phyloP scores from a whole-genome alignment of 2,797 vertebrate species.

The Eleutherodactylus coqui region DNA sequence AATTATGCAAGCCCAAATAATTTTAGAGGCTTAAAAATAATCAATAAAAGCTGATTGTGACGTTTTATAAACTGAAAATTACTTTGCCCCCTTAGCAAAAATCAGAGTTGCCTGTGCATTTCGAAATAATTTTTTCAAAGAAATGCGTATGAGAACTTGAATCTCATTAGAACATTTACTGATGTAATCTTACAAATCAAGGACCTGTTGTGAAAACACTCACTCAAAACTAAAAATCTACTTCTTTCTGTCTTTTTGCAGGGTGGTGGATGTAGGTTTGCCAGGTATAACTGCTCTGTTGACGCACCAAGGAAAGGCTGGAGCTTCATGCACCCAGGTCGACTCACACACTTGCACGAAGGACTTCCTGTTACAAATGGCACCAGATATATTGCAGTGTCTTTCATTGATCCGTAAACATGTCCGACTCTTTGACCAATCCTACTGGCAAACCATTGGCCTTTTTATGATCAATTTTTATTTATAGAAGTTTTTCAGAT shows the following conservation, averaged over 20 bases:
- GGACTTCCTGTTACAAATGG: constrained; percentile 94
- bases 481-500: constrained; percentile 74
- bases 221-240: background rate
- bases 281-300: constrained; percentile 95
- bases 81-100: too few species aligned
- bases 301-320: constrained; percentile 95
- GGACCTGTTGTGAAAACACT: background rate
- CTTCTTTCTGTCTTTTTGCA: constrained; percentile 66
- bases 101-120: too few species aligned
- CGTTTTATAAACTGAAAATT: too few species aligned
- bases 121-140: too few species aligned
- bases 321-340: constrained; percentile 98
- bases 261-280: constrained; percentile 96
- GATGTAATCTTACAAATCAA: background rate
- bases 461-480: constrained; percentile 66
- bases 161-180: too few species aligned
- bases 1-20: too few species aligned
- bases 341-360: constrained; percentile 96
- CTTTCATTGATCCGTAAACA: constrained; percentile 93
- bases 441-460: constrained; percentile 30
- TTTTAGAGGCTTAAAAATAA: too few species aligned
- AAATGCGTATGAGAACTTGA: too few species aligned
- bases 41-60: too few species aligned
- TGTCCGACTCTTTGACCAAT: background rate
- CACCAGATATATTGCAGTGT: constrained; percentile 96